These are phyloP conservation scores for Tenebrosternarchus preto DNA, from an alignment of 2,113 vertebrate genomes.

Conservation along the genomic window DNA sequence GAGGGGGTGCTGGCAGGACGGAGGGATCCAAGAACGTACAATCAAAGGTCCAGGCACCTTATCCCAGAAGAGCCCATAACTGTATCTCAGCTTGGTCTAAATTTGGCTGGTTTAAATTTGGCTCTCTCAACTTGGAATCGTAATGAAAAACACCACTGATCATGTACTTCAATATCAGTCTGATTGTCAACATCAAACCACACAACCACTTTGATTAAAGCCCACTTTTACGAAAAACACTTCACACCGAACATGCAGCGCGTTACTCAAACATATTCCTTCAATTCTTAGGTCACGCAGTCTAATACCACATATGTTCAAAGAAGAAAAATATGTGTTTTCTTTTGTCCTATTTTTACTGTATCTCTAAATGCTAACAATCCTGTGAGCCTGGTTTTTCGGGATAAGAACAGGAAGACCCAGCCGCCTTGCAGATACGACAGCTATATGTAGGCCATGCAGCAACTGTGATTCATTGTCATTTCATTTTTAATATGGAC, in stretches of 20 bases:
- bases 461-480: constrained; percentile 6
- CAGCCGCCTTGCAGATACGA: not conserved
- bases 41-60: not conserved
- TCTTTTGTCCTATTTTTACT: not conserved
- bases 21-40: not conserved
- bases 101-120: not conserved
- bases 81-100: not conserved
- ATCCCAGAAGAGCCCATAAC: not conserved
- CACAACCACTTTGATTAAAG: not conserved
- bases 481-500: constrained; percentile 34
- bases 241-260: not conserved
- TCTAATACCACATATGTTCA: not conserved
- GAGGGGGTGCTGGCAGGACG: not conserved
- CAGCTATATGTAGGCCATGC: constrained; percentile 3
- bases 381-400: not conserved
- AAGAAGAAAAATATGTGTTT: not conserved
- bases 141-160: not conserved
- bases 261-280: no score
- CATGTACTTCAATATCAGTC: not conserved
- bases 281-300: not conserved
- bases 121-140: not conserved
- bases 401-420: not conserved
- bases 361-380: not conserved
- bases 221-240: not conserved
- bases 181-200: not conserved